Conservation (phyloP, 2,888 invertebrate species). For the Sycophila texana region DNA sequence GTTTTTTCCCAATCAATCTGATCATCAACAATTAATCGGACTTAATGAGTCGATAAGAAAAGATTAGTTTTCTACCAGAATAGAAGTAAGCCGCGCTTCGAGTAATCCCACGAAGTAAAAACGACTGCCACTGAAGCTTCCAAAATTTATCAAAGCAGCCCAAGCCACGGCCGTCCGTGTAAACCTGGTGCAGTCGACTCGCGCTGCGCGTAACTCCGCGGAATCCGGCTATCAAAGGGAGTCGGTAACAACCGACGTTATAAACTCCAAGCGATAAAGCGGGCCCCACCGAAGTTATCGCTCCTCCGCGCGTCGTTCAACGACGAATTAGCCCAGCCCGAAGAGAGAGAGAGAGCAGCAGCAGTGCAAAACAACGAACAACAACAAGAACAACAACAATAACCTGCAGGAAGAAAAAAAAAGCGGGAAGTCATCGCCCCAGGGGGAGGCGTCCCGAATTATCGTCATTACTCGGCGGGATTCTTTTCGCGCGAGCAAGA, state of each 20-base stretch:
- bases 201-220: background rate
- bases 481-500: background rate
- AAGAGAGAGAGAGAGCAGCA: background rate
- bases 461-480: conserved; percentile 3
- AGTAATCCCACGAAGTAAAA: background rate
- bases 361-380: background rate
- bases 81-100: too few species aligned
- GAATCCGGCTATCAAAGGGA: background rate
- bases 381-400: too few species aligned
- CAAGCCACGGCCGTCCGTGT: background rate
- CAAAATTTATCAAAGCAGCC: background rate
- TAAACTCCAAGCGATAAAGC: background rate
- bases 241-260: background rate
- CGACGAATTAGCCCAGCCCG: background rate
- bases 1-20: too few species aligned
- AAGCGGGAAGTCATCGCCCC: background rate
- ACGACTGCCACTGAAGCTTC: background rate
- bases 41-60: too few species aligned
- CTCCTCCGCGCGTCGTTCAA: background rate
- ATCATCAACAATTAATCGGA: too few species aligned
- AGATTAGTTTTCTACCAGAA: too few species aligned
- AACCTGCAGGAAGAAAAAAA: too few species aligned
- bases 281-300: background rate
- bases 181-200: background rate
- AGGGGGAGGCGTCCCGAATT: background rate